Base-by-base conservation (phyloP, 2,113 vertebrate genomes). In the Mormyrus iriodes region DNA sequence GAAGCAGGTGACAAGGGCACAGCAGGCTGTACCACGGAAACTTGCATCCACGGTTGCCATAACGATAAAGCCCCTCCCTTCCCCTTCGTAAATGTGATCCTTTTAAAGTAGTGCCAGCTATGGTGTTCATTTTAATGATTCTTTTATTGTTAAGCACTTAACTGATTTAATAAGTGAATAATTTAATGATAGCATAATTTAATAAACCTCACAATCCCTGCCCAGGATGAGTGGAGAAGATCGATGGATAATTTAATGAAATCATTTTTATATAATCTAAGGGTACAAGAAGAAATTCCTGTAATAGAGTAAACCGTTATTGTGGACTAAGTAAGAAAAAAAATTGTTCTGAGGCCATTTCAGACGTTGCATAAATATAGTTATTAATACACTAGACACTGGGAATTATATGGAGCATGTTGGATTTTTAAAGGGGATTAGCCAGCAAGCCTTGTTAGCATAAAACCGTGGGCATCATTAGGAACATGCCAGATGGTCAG, bases 361-460 rank as follows among this genome's bases (percentile, higher is more conserved):
- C 88, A 46, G 61, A 76, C 13, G 69, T 79, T 76, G 48, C 13
- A 61, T 31, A 88, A 88, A 82, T 83, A 82, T 44, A 88, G 88
- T 35, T 48, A 58, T 48, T 73, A 88, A 82, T 52, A 83, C 15
- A 21, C 27, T 55, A 53, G 49, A 86, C 21, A 49, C 52, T 82
- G 31, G 19, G 35, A 39, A n/a, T 88, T 35, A 83, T 17, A 53
- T 88, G 73, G 83, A 55, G 19, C 88, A 82, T 65, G 51, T 58
- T 89, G 55, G 58, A 51, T 46, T 52, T 89, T 86, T 86, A 46
- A 73, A 89, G 84, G 84, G 84, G 89, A 86, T 89, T 89, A 89
- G 46, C 58, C 49, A 52, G 84, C 44, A 89, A 31, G 89, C 61
- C 84, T 86, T 21, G 84, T 76, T 86, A 86, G 46, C 89, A 86